These are phyloP conservation scores for Philantomba maxwellii DNA, from an alignment of 2,113 vertebrate species.

Conservation along the genomic window DNA sequence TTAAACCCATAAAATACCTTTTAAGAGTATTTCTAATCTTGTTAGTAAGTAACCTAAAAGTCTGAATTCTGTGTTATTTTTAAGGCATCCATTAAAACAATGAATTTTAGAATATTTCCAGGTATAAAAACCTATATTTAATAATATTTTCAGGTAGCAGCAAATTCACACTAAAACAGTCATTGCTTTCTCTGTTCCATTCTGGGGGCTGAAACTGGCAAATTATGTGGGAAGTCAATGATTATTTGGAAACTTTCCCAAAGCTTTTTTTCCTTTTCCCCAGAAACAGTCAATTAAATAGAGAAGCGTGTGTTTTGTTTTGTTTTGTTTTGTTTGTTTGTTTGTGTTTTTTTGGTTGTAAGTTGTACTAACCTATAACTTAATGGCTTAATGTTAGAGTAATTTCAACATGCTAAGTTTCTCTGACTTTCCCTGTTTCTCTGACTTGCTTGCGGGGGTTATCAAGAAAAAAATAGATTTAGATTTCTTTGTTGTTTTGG, in stretches of 20 bases:
- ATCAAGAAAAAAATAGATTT: not conserved
- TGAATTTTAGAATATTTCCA: not conserved
- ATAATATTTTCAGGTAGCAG: not conserved
- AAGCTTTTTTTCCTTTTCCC: not conserved
- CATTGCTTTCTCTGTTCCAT: not conserved
- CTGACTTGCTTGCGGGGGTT: not conserved
- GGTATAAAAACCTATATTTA: not conserved
- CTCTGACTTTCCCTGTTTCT: not conserved
- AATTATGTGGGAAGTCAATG: not conserved
- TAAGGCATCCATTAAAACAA: not conserved
- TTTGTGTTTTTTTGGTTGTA: not conserved
- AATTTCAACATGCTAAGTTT: not conserved
- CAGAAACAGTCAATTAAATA: not conserved
- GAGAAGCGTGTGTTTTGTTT: not conserved
- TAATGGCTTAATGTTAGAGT: not conserved
- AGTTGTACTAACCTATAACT: conserved; percentile 13
- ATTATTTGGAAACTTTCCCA: conserved; percentile 27
- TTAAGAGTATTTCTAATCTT: not conserved
- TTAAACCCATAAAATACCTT: not conserved
- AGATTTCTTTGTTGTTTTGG: not conserved
- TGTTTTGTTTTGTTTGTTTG: not conserved
- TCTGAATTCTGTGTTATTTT: not conserved
- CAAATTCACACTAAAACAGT: not conserved
- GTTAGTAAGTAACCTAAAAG: not conserved
- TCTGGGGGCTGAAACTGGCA: not conserved